Evolutionary conservation across 2,113 vertebrate genomes (phyloP).

Genomic region (Cebidichthys violaceus): DNA sequence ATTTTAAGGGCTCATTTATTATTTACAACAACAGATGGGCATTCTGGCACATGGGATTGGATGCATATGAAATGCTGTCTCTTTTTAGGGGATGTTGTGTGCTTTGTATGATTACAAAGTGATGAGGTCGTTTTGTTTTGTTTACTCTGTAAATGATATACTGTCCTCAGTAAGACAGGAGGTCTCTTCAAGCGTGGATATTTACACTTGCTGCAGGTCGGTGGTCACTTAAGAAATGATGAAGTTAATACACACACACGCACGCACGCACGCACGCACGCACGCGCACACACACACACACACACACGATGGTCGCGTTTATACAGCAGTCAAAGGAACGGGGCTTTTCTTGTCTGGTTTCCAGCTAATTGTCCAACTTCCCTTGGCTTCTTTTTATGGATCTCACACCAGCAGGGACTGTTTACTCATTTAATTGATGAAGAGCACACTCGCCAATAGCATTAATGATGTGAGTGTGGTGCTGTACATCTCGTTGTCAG

Average conservation of each 20-base stretch:
- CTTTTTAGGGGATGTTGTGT: constrained; percentile 53
- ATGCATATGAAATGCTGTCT: constrained; percentile 63
- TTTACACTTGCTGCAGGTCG: constrained; percentile 36
- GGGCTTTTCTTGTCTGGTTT: not conserved
- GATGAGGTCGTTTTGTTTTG: constrained; percentile 67
- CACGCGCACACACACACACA: not conserved
- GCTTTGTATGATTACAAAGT: constrained; percentile 69
- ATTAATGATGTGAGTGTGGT: constrained; percentile 42
- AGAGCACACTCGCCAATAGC: constrained; percentile 33
- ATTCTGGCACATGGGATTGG: constrained; percentile 70
- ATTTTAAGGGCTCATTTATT: constrained; percentile 85
- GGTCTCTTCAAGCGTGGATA: constrained; percentile 7
- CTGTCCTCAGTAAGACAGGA: constrained; percentile 8
- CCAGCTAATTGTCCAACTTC: not conserved
- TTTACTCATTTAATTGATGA: constrained; percentile 57
- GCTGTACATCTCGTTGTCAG: constrained; percentile 32
- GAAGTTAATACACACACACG: not conserved
- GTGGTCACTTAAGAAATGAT: constrained; percentile 7
- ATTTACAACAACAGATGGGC: constrained; percentile 86
- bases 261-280: not conserved
- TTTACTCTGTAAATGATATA: constrained; percentile 53
- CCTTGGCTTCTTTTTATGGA: constrained; percentile 20
- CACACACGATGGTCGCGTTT: not conserved
- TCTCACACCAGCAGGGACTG: constrained; percentile 20
- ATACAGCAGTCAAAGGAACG: not conserved